phyloP scores from a whole-genome alignment of 2,797 vertebrate species.

The Cuniculus paca region DNA sequence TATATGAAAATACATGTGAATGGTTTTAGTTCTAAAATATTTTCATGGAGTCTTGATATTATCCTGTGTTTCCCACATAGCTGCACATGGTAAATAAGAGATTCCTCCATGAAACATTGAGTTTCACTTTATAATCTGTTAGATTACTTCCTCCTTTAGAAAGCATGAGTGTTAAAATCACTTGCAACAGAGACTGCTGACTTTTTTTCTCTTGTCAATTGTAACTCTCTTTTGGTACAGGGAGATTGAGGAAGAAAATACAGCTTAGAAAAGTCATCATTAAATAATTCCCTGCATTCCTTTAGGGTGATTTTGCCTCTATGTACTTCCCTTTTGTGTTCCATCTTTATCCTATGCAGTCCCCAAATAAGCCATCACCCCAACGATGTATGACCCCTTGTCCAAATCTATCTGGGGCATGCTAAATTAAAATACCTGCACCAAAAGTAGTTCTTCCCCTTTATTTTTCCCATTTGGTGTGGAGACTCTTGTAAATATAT shows the following conservation, averaged over 20 bases:
- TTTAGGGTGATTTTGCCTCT: not conserved
- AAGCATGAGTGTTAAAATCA: not conserved
- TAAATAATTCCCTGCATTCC: not conserved
- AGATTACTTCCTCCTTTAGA: not conserved
- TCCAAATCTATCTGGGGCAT: not conserved
- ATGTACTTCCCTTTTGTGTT: not conserved
- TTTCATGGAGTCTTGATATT: not conserved
- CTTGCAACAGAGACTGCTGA: not conserved
- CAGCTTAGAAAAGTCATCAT: not conserved
- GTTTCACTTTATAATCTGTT: not conserved
- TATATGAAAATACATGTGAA: not conserved
- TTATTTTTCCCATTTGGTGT: not conserved
- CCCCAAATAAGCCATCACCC: not conserved
- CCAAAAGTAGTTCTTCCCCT: not conserved
- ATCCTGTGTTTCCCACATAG: not conserved
- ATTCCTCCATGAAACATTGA: not conserved
- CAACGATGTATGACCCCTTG: not conserved
- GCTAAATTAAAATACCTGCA: not conserved
- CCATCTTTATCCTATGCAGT: not conserved
- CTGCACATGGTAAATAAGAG: not conserved
- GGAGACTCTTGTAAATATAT: slow-evolving; percentile 6
- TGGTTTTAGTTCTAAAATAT: not conserved
- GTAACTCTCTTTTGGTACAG: not conserved
- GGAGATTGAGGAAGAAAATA: not conserved
- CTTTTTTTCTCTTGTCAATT: not conserved